Evolutionary conservation across 2,888 invertebrate species (phyloP).

Genomic region (Salticus scenicus): DNA sequence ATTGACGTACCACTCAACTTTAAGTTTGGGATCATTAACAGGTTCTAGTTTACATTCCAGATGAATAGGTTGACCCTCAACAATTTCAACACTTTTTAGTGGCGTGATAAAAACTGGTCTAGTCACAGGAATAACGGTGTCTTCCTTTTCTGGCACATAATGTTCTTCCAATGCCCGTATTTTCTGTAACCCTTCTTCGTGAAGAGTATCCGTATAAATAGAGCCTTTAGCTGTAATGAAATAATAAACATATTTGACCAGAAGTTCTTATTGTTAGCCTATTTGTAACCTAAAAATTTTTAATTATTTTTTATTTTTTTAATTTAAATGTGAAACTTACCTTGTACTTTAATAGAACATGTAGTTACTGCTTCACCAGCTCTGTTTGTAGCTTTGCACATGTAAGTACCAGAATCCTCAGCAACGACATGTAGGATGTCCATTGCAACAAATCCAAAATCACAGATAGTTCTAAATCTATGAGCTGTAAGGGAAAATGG

Average conservation of each 20-base stretch:
- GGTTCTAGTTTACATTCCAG: constrained; percentile 94
- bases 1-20: constrained; percentile 95
- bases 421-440: constrained; percentile 97
- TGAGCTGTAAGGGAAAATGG: constrained; percentile 81
- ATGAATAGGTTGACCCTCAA: constrained; percentile 93
- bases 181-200: constrained; percentile 85
- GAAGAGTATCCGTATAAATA: constrained; percentile 86
- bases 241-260: not conserved
- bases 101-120: constrained; percentile 92
- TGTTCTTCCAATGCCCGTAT: constrained; percentile 91
- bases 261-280: too few species aligned
- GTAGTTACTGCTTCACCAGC: constrained; percentile 94
- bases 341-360: constrained; percentile 74
- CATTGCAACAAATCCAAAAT: constrained; percentile 97
- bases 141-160: constrained; percentile 79
- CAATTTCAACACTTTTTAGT: constrained; percentile 87
- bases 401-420: constrained; percentile 97
- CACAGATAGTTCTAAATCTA: constrained; percentile 95
- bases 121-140: constrained; percentile 72
- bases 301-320: too few species aligned
- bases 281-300: too few species aligned
- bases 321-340: constrained; percentile 79
- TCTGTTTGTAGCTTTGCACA: constrained; percentile 95
- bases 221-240: constrained; percentile 86
- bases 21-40: constrained; percentile 90